Percentiles rank a stretch among this genome's conserved stretches.
Evolutionary conservation across 2,888 invertebrate species (phyloP).

Genomic region (Blera fallax): DNA sequence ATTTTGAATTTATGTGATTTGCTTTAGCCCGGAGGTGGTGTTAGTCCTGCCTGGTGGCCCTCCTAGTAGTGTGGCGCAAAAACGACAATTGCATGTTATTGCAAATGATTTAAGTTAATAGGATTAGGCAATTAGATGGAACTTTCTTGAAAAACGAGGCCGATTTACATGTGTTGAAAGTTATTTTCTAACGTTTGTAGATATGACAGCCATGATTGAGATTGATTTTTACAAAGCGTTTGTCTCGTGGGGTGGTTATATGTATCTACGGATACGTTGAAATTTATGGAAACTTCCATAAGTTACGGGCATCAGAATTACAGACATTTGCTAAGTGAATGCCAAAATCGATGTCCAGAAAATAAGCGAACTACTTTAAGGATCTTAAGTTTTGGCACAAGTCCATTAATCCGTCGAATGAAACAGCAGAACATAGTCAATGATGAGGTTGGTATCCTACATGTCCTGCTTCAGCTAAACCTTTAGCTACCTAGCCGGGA

Average conservation of each 20-base stretch:
- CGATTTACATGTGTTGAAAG: not conserved
- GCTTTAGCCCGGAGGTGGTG: not conserved
- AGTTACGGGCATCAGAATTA: too few species aligned
- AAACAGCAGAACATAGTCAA: too few species aligned
- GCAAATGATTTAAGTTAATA: slow-evolving; percentile 26
- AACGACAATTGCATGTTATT: slow-evolving; percentile 17
- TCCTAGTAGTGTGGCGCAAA: not conserved
- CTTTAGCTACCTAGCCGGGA: too few species aligned
- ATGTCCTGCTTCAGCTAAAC: too few species aligned
- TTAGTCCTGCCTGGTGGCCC: not conserved
- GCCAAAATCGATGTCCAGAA: too few species aligned
- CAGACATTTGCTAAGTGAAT: too few species aligned
- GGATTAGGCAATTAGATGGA: slow-evolving; percentile 4
- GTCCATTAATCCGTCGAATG: too few species aligned
- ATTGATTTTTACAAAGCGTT: not conserved
- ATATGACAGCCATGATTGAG: not conserved
- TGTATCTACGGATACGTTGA: too few species aligned
- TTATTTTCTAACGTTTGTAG: not conserved
- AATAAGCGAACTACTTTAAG: too few species aligned
- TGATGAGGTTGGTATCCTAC: too few species aligned
- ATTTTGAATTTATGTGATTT: slow-evolving; percentile 61
- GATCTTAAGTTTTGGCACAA: too few species aligned
- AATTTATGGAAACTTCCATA: too few species aligned
- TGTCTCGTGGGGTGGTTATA: not conserved
- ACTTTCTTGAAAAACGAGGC: not conserved